Evolutionary conservation across 2,113 vertebrate genomes (phyloP), one percentile per base, ranked within the genome.

Genomic region (Clarias batrachus): DNA sequence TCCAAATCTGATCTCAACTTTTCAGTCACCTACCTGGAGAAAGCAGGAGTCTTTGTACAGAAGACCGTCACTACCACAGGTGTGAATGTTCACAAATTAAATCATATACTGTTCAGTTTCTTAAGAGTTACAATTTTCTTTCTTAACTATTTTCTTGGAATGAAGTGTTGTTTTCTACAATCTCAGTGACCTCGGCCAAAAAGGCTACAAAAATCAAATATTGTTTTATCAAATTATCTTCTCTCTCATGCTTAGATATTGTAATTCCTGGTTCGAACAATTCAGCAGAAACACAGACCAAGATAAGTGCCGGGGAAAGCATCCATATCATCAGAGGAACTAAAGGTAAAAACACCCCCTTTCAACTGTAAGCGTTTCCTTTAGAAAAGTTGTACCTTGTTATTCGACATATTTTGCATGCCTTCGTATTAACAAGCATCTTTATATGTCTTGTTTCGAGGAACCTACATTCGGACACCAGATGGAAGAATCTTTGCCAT

Each of bases 401-500:
- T 77, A 21, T 77, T 57, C 76, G 5, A 41, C 57, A 84, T 63
- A 62, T 37, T 83, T 62, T 30, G 48, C 12, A 48, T 62, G 5
- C 27, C 25, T 25, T 71, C 25, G 41, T 74, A 37, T 52, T 30
- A 63, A 85, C 54, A 25, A 74, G 37, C 0, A 10, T 82, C 9
- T 41, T 54, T 84, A 27, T 90, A 56, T 87, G 12, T 33, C 41
- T 86, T 41, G 17, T 73, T 83, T 89, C 33, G 83, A 99, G 98
- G 98, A 92, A 98, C 97, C 0, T 99, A 99, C 62, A 99, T 99
- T 94, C 95, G 98, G 73, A 97, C 97, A 23, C 96, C 96, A 0
- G 97, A 99, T 21, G 98, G 98, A 48, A 95, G 97, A 76, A 99
- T 99, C 91, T 99, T 98, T 93, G 98, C 98, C 85, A 96, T 99